Evolutionary conservation across 2,888 invertebrate species (phyloP), one percentile per base, ranked within the genome.

Genomic region (Drosophila lutescens): DNA sequence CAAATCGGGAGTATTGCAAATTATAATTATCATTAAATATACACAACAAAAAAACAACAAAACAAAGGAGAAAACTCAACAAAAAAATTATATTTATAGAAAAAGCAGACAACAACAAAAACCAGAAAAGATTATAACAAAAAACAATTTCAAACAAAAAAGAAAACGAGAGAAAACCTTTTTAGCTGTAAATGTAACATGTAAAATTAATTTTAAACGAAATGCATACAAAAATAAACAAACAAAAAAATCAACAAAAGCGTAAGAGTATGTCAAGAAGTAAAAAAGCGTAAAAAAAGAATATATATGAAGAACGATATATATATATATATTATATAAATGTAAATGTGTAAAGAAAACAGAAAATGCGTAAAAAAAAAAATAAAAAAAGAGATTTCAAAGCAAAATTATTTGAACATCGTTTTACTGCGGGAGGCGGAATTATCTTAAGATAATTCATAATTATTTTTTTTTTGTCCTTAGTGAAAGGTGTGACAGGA

Each of bases 151-250:
- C 49, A 59, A 63, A 60, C 56, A 47, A 71, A 51, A 49, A 72
- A 59, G 53, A 74, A 73, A 55, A 54, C 54, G 51, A 72, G 60
- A 70, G 23, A 74, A 61, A 56, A 59, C 61, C 60, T 63, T 86
- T 88, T 86, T 85, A 88, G 85, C 82, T 81, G 75, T 87, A 87
- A 85, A 81, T 85, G 76, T 88, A 83, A 87, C 63, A 73, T 86
- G 73, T 84, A 85, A 85, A 76, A 76, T 74, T 85, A 85, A 76
- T 87, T 87, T 88, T 87, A 87, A 65, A 65, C 17, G 13, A 84
- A 80, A 54, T 67, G 70, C 76, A 71, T 60, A 30, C 67, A 60
- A 44, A 69, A 57, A 47, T 41, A 47, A 55, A 49, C 40, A 55
- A 54, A 55, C 44, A 43, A 49, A 58, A 67, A 70, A 68, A 62